phyloP scores from a whole-genome alignment of 2,113 vertebrate species.

The Grantiella picta region DNA sequence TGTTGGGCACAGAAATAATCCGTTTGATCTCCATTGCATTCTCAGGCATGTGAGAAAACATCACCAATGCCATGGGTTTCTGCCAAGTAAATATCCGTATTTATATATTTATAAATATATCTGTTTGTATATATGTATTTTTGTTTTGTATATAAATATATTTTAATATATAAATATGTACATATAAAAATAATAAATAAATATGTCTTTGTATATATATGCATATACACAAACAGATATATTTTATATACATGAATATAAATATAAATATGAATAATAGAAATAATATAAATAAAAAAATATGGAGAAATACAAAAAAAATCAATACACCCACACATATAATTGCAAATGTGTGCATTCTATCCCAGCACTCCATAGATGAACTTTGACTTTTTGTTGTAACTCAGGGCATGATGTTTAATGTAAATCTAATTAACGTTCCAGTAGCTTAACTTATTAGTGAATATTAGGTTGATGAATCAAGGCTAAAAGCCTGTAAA shows the following conservation, averaged over 20 bases:
- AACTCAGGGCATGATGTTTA: neutral
- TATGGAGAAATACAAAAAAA: neutral
- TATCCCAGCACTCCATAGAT: neutral
- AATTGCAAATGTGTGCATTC: neutral
- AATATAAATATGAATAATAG: no score
- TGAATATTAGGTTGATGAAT: neutral
- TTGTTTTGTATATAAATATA: neutral
- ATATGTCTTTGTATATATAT: no score
- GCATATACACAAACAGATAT: neutral
- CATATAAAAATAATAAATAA: no score
- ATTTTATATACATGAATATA: neutral
- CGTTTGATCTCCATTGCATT: neutral
- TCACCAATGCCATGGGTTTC: neutral
- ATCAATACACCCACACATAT: neutral
- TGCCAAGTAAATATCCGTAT: neutral
- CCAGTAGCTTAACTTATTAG: neutral
- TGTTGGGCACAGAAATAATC: neutral
- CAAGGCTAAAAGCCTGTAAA: neutral
- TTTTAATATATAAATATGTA: no score
- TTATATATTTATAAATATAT: neutral
- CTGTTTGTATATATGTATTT: neutral
- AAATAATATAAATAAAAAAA: no score
- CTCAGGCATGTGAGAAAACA: neutral
- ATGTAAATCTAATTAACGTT: slow-evolving; percentile 4
- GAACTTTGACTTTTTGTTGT: neutral